Conservation (phyloP, 2,113 vertebrate species). For the Addax nasomaculatus region DNA sequence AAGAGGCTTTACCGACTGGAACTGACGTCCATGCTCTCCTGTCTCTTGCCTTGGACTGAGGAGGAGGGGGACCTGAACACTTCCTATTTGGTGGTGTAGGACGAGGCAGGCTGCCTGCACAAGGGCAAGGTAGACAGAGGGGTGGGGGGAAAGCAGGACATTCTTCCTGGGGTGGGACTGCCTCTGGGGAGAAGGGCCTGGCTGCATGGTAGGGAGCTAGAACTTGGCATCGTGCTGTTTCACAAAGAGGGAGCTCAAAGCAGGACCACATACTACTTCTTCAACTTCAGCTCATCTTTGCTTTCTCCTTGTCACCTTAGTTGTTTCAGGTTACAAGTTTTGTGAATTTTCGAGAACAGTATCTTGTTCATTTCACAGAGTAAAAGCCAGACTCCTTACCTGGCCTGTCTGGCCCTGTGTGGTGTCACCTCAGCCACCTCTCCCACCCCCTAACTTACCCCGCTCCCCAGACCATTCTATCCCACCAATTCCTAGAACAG, state of each 20-base stretch:
- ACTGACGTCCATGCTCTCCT: not conserved
- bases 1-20: not conserved
- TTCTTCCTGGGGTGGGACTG: not conserved
- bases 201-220: not conserved
- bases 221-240: not conserved
- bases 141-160: no score
- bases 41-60: not conserved
- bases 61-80: not conserved
- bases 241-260: not conserved
- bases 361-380: not conserved
- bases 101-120: not conserved
- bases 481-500: not conserved
- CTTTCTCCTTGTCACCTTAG: not conserved
- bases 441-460: not conserved
- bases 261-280: not conserved
- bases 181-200: not conserved
- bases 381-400: not conserved
- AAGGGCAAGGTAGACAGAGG: not conserved
- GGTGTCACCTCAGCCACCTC: not conserved
- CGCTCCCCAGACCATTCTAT: not conserved
- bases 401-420: not conserved
- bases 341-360: not conserved
- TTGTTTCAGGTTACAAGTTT: not conserved
- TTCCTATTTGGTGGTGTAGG: not conserved
- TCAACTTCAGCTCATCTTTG: not conserved